These are phyloP conservation scores for Hypsopygia costalis DNA, from an alignment of 2,888 invertebrate species.

Conservation along the genomic window DNA sequence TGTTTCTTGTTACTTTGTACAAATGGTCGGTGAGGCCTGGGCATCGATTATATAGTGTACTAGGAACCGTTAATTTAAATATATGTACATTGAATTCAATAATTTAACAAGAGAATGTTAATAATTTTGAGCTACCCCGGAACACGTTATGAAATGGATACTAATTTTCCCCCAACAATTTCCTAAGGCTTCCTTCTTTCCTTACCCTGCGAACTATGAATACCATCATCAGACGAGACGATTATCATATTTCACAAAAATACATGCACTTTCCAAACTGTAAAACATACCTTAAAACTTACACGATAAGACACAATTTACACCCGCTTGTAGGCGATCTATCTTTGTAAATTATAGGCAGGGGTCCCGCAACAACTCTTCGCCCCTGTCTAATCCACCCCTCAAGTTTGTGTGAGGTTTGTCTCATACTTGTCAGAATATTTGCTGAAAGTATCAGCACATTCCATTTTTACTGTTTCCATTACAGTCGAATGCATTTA, in stretches of 20 bases:
- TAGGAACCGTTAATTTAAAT: no score
- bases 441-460: slow-evolving; percentile 67
- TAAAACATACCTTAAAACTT: slow-evolving; percentile 15
- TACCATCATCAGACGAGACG: slow-evolving; percentile 67
- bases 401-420: slow-evolving; percentile 54
- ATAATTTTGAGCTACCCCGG: no score
- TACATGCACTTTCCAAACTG: background rate
- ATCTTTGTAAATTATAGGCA: slow-evolving; percentile 38
- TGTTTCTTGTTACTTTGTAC: no score
- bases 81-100: no score
- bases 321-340: slow-evolving; percentile 18
- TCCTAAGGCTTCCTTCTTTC: slow-evolving; percentile 58
- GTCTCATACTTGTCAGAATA: slow-evolving; percentile 58
- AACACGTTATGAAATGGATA: slow-evolving; percentile 49
- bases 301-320: slow-evolving; percentile 10
- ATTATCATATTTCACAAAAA: slow-evolving; percentile 72
- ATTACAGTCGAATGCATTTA: slow-evolving; percentile 1
- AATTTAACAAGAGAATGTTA: no score
- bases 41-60: no score
- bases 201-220: slow-evolving; percentile 63
- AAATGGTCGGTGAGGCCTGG: no score
- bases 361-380: slow-evolving; percentile 61
- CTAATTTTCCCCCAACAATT: slow-evolving; percentile 48
- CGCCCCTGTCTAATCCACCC: slow-evolving; percentile 50
- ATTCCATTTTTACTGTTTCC: slow-evolving; percentile 30